Percentiles rank a stretch among this genome's conserved stretches.
These are phyloP conservation scores for Temnothorax rugatulus DNA, from an alignment of 2,888 invertebrate species.

Conservation along the genomic window DNA sequence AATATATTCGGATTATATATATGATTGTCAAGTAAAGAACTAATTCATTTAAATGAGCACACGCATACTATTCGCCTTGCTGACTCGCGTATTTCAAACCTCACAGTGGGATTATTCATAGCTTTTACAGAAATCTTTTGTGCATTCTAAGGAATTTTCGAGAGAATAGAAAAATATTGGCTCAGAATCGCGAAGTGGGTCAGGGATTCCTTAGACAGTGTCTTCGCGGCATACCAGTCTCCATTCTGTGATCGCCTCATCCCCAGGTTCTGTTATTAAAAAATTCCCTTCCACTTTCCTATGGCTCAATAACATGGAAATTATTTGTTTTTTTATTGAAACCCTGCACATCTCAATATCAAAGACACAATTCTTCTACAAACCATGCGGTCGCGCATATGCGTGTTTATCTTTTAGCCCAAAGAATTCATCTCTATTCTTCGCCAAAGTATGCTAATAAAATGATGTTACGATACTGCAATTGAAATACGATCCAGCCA, in stretches of 20 bases:
- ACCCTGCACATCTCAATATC: constrained; percentile 70
- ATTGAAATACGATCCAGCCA: neutral
- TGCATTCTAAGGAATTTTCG: constrained; percentile 53
- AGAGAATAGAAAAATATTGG: constrained; percentile 77
- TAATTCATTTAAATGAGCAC: constrained; percentile 7
- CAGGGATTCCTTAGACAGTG: constrained; percentile 75
- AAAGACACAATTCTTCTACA: constrained; percentile 71
- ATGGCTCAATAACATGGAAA: constrained; percentile 76
- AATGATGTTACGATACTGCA: neutral
- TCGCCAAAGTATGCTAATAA: constrained; percentile 30
- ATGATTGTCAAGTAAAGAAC: neutral
- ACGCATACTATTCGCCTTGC: constrained; percentile 26
- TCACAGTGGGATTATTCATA: constrained; percentile 62
- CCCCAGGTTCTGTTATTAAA: constrained; percentile 78
- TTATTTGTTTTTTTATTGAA: constrained; percentile 73
- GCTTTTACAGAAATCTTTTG: constrained; percentile 61
- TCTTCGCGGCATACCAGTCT: constrained; percentile 73
- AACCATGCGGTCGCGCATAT: constrained; percentile 54
- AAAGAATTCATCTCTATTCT: constrained; percentile 54
- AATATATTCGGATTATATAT: neutral
- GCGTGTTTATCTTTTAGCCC: constrained; percentile 43
- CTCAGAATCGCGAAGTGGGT: constrained; percentile 73
- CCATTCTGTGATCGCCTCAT: constrained; percentile 68
- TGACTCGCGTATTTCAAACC: constrained; percentile 13
- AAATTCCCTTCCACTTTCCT: constrained; percentile 77